Evolutionary conservation across 2,797 vertebrate genomes (phyloP).

Genomic region (Ispidina lecontei): DNA sequence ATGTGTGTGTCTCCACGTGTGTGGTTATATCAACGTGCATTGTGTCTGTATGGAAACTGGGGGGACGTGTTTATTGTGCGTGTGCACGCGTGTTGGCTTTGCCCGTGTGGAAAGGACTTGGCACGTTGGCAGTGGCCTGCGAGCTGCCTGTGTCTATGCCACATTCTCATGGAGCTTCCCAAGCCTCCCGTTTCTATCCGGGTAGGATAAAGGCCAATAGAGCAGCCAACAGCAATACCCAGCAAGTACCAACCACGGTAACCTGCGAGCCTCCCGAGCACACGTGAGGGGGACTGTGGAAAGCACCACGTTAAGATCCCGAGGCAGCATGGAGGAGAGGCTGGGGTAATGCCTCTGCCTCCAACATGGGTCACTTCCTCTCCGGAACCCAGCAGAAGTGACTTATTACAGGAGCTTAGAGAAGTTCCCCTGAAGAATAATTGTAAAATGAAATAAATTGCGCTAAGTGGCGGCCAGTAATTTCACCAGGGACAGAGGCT

Average conservation of each 20-base stretch:
- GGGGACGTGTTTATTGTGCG: slow-evolving; percentile 38
- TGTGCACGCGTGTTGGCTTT: background rate
- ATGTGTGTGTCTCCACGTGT: background rate
- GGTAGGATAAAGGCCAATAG: background rate
- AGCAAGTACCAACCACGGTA: rapidly evolving
- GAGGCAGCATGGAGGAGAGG: background rate
- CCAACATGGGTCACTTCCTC: slow-evolving; percentile 35
- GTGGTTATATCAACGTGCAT: background rate
- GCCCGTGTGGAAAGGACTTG: background rate
- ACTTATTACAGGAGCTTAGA: slow-evolving; percentile 49
- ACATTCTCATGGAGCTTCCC: background rate
- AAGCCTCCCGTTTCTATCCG: background rate
- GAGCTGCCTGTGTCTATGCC: background rate
- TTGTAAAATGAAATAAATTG: slow-evolving; percentile 57
- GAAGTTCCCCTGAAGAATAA: slow-evolving; percentile 50
- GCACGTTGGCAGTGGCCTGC: background rate
- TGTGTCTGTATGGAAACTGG: background rate
- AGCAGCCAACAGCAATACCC: background rate
- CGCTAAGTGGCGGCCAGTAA: background rate
- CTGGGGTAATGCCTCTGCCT: slow-evolving; percentile 3
- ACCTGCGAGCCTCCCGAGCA: background rate
- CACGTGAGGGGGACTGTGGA: rapidly evolving
- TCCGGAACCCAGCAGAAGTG: background rate
- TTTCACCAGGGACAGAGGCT: background rate
- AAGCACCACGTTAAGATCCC: background rate